Evolutionary conservation across 1,140 invertebrate genomes (phyloP), one percentile per base, ranked within the genome.

Genomic region (Zaprionus ornatus): DNA sequence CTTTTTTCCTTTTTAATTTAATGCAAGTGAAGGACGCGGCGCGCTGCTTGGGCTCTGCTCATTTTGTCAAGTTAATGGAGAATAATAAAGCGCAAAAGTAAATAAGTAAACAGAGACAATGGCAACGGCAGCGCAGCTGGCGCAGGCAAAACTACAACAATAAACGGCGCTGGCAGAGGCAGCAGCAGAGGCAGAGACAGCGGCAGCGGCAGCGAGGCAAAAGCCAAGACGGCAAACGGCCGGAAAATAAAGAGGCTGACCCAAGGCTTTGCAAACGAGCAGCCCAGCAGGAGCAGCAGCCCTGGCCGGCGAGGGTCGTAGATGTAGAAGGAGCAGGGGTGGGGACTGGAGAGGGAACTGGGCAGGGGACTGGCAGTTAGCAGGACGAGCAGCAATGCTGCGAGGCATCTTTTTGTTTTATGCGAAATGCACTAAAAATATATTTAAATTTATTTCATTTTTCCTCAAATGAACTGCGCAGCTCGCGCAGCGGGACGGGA

Each of bases 371-470:
- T 21, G 32, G 32, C 62, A 54, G 50, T 52, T 45, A 54, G 60
- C 54, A 71, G 29, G 21, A 50, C 23, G 25, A 45, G 52, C 48
- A 57, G 75, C 80, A 63, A 54, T 25, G 21, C 81, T 80, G 84
- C 80, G 62, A 86, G 83, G 83, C 84, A 88, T 88, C 81, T 85
- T 82, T 90, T 90, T 90, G 85, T 90, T 90, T 88, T 90, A 90
- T 90, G 85, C 75, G 79, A 90, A 90, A 90, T 90, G 85, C 86
- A 90, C 85, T 90, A 90, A 90, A 90, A 88, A 90, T 85, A 90
- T 90, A 90, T 90, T 90, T 90, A 90, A 90, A 90, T 90, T 90
- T 90, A 90, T 90, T 90, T 90, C 81, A 85, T 90, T 87, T 78
- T 84, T 69, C 63, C 80, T 77, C 85, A 90, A 90, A 90, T 90